Base-by-base conservation (phyloP, 92 coral and sea anemone species). In the Umimayanthus kanabou region DNA sequence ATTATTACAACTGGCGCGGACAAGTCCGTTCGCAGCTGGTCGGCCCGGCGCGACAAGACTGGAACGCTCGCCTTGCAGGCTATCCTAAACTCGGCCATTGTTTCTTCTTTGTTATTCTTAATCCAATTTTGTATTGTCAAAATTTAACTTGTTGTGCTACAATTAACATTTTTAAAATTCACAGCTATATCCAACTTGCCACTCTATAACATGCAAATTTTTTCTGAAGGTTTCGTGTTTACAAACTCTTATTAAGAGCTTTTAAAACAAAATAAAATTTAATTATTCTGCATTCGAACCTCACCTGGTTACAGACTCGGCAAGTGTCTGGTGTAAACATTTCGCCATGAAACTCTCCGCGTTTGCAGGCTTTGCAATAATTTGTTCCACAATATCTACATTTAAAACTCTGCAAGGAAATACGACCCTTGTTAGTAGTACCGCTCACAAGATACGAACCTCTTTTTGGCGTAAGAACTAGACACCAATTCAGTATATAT, bases 341-440 rank as follows among this genome's bases (percentile, higher is more conserved):
- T 50, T 93, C 93, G 73, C 98, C 98, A 83, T 95, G 94, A 81
- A 95, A 95, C 67, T 94, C 98, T 23, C 98, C 98, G 4, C 93
- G 92, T 81, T 93, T 94, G 85, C 98, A 95, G 10, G 94, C 89
- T 83, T 93, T 91, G 87, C 98, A 95, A 64, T 93, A 95, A 20
- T 94, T 93, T 13, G 98, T 95, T 1, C 98, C 98, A 77, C 98
- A 95, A 72, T 89, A 93, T 73, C 88, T 91, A 91, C 96, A 95
- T 90, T 92, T 95, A 89, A 89, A 95, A 77, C 89, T 93, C 98
- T 95, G 77, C 39, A 76, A 82, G 39, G 55, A 25, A 73, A 76
- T 76, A 15, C 15, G 25, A 29, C 71, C 10, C n/a, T 39, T 45
- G 29, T 39, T 61, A 40, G 37, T 23, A 4, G 30, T 28, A 43